Evolutionary conservation across 2,113 vertebrate genomes (phyloP), one percentile per base, ranked within the genome.

Genomic region (Tamias sibiricus): DNA sequence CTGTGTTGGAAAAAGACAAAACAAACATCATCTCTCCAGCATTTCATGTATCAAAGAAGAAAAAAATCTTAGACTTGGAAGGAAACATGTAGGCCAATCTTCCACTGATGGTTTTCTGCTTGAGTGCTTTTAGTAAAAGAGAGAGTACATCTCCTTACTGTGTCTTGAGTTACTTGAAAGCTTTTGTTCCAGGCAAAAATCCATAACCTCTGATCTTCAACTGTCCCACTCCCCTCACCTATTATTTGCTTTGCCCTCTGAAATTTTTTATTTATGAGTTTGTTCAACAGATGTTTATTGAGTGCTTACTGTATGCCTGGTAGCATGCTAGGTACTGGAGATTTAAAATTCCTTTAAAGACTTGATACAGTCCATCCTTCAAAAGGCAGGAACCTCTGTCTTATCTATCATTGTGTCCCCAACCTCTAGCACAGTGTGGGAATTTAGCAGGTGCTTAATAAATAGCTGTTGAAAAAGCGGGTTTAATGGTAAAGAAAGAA

Each of bases 251-350:
- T 89, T 93, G 16, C 12, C 35, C 32, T 82, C 74, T 69, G 87
- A 82, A 87, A 79, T 22, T 42, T 85, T 95, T 88, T 57, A 52
- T n/a, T 95, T 69, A 62, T 91, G 54, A 88, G 47, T 95, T 89
- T 35, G 77, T 77, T 90, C 9, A 71, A 32, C 20, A 57, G 19
- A 44, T 91, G 8, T 93, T 87, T 90, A 72, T 49, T 68, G 37
- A 76, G 35, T 90, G 11, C 13, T 14, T 92, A 62, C 37, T 90
- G 28, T 35, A 49, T 37, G 66, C 52, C 49, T 89, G 84, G 52
- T 71, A 64, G 49, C n/a, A 32, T 19, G 26, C 22, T 68, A n/a
- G 42, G 22, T 19, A 80, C 74, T 94, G 76, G 62, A 57, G 28
- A 87, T 79, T 95, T 32, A 82, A 94, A 81, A 47, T 9, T 54